These are phyloP conservation scores for Dusona sp. DNA, from an alignment of 2,888 invertebrate species.

Conservation along the genomic window DNA sequence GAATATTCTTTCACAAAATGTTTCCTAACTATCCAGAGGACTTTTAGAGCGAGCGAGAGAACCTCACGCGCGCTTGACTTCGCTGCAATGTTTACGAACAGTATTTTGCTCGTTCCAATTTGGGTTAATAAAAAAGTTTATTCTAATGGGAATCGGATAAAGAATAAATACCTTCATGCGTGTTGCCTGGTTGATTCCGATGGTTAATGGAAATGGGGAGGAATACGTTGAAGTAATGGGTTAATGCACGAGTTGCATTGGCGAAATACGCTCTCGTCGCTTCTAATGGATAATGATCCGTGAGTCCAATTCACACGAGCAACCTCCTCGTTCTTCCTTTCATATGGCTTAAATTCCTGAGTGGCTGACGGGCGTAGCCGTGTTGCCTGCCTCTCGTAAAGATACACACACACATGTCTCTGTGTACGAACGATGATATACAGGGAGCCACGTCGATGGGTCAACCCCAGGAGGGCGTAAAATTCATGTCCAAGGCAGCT, in stretches of 20 bases:
- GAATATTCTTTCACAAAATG: no score
- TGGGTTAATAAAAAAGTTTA: neutral
- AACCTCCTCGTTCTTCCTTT: conserved; percentile 45
- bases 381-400: conserved; percentile 19
- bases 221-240: conserved; percentile 30
- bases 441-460: neutral
- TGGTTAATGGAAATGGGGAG: neutral
- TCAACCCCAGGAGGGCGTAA: conserved; percentile 4
- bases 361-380: neutral
- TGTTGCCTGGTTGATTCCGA: neutral
- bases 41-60: no score
- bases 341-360: conserved; percentile 30
- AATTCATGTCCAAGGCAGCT: neutral
- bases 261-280: conserved; percentile 37
- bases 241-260: conserved; percentile 49
- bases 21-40: no score
- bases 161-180: neutral
- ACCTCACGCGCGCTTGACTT: no score
- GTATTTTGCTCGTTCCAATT: no score
- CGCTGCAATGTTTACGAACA: no score
- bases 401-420: neutral
- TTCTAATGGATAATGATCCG: conserved; percentile 64
- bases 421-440: neutral
- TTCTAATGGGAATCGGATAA: conserved; percentile 4
- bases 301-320: conserved; percentile 52